Evolutionary conservation across 2,888 invertebrate species (phyloP).

Genomic region (Hemistola chrysoprasaria): DNA sequence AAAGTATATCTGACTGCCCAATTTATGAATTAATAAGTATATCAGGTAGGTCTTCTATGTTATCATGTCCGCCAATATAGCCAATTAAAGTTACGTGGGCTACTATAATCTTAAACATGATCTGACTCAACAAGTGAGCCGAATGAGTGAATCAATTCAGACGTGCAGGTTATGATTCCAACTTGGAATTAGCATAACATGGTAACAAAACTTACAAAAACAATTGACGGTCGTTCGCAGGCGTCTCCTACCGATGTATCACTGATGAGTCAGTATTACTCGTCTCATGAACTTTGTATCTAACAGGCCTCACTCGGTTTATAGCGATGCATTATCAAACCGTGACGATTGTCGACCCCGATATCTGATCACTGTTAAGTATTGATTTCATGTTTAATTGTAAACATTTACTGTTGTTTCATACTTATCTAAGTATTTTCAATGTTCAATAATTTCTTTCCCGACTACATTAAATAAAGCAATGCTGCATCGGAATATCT

Average conservation of each 20-base stretch:
- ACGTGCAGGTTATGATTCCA: constrained; percentile 21
- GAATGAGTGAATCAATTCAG: constrained; percentile 19
- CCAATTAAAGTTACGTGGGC: not conserved
- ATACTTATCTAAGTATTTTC: no score
- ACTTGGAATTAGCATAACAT: constrained; percentile 36
- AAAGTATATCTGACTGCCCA: no score
- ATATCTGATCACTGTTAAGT: constrained; percentile 23
- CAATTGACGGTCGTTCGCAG: constrained; percentile 48
- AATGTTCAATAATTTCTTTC: no score
- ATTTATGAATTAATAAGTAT: no score
- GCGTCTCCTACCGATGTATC: constrained; percentile 46
- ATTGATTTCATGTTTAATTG: constrained; percentile 15
- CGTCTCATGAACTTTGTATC: constrained; percentile 44
- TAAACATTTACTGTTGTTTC: not conserved
- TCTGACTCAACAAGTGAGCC: constrained; percentile 8
- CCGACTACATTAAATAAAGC: no score
- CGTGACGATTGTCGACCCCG: constrained; percentile 54
- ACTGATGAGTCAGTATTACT: constrained; percentile 59
- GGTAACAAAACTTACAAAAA: constrained; percentile 47
- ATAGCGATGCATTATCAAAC: constrained; percentile 36
- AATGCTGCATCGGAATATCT: no score
- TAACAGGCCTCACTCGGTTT: constrained; percentile 43
- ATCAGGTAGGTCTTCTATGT: no score
- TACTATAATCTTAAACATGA: not conserved
- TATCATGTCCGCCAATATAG: no score